Percentiles rank a stretch among this genome's conserved stretches.
Evolutionary conservation across 2,888 invertebrate species (phyloP).

Genomic region (Phengaris arion): DNA sequence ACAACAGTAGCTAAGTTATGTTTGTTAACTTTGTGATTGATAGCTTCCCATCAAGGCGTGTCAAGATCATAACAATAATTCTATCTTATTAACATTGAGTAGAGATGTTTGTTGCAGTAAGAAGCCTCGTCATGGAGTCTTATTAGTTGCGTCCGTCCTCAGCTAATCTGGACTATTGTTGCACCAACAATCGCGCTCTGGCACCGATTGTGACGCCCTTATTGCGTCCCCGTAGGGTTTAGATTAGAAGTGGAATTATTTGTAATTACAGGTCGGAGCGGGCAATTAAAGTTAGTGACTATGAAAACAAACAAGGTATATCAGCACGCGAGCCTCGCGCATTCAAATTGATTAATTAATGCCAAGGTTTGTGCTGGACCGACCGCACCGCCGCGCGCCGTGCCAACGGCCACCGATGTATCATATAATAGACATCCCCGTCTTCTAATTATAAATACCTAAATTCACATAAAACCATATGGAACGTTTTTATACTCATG

Average conservation of each 20-base stretch:
- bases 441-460: slow-evolving; percentile 17
- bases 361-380: background rate
- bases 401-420: background rate
- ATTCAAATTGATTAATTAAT: slow-evolving; percentile 29
- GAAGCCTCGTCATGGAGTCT: slow-evolving; percentile 26
- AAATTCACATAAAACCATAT: slow-evolving; percentile 2
- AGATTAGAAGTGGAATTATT: background rate
- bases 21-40: background rate
- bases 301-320: slow-evolving; percentile 52
- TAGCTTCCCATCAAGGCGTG: background rate
- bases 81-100: slow-evolving; percentile 6
- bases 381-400: background rate
- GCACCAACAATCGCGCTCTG: slow-evolving; percentile 7
- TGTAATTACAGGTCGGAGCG: slow-evolving; percentile 34
- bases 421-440: slow-evolving; percentile 3
- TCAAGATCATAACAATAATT: background rate
- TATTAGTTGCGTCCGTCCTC: slow-evolving; percentile 18
- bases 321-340: slow-evolving; percentile 25
- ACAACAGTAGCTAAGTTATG: background rate
- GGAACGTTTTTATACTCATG: background rate
- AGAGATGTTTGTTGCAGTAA: background rate
- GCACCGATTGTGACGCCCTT: background rate
- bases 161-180: slow-evolving; percentile 47
- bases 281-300: slow-evolving; percentile 59
- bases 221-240: background rate